Conservation (phyloP, 2,888 invertebrate species). For the Aelia acuminata region DNA sequence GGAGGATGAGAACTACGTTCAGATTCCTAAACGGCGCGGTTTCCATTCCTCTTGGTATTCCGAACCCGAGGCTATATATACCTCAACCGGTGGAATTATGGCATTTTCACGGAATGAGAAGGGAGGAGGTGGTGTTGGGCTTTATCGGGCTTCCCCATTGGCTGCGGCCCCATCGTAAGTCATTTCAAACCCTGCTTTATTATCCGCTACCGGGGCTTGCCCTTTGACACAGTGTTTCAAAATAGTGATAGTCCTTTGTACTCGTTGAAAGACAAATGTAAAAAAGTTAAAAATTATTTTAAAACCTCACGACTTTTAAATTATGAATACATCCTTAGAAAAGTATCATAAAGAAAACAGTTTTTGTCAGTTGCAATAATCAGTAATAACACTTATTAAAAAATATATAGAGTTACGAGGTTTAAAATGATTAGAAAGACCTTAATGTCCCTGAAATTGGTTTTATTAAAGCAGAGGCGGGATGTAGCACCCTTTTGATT, state of each 20-base stretch:
- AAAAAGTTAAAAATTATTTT: background rate
- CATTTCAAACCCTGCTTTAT: background rate
- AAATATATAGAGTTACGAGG: too few species aligned
- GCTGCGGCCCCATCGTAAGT: background rate
- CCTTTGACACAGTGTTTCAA: background rate
- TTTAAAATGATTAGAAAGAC: background rate
- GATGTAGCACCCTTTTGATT: background rate
- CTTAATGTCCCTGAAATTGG: background rate
- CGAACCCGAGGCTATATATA: background rate
- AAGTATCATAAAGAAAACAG: too few species aligned
- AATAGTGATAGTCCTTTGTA: background rate
- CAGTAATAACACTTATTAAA: too few species aligned
- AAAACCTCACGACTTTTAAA: too few species aligned
- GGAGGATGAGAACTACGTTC: background rate
- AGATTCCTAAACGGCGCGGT: background rate
- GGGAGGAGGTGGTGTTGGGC: background rate
- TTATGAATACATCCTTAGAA: too few species aligned
- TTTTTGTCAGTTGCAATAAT: too few species aligned
- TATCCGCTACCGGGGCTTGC: background rate
- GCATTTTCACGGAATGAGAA: background rate
- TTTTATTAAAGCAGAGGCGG: background rate
- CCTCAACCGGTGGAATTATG: slow-evolving; percentile 2
- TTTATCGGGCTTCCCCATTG: slow-evolving; percentile 29
- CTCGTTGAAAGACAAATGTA: background rate
- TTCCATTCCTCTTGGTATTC: slow-evolving; percentile 20